Percentiles rank a stretch among this genome's conserved stretches.
phyloP scores from a whole-genome alignment of 2,888 invertebrate species.

The Chrysolina oricalcia region DNA sequence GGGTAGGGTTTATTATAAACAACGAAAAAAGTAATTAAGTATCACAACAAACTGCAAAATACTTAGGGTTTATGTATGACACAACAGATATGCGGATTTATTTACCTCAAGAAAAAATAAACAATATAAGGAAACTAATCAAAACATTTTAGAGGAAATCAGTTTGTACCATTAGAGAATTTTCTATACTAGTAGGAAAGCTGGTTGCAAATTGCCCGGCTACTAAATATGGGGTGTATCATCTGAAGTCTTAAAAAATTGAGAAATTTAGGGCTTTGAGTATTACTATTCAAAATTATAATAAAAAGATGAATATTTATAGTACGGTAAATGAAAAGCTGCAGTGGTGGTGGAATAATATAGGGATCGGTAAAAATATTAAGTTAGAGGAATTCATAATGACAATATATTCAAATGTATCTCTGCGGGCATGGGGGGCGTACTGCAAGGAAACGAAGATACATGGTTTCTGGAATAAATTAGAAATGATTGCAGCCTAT shows the following conservation, averaged over 20 bases:
- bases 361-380: not conserved
- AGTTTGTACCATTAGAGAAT: not conserved
- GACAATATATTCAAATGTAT: slow-evolving; percentile 1
- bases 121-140: not conserved
- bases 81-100: not conserved
- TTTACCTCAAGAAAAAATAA: not conserved
- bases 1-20: slow-evolving; percentile 2
- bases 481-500: too few species aligned
- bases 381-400: not conserved
- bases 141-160: not conserved
- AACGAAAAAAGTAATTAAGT: not conserved
- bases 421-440: not conserved
- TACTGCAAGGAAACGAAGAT: not conserved
- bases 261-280: not conserved
- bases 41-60: not conserved
- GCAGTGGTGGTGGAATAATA: slow-evolving; percentile 3
- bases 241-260: not conserved
- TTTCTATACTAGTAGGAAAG: too few species aligned
- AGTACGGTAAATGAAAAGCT: not conserved
- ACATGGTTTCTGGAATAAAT: slow-evolving; percentile 7
- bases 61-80: not conserved
- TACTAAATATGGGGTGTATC: not conserved
- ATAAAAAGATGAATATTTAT: not conserved
- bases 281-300: too few species aligned
- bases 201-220: slow-evolving; percentile 9